Base-by-base conservation (phyloP, 2,888 invertebrate genomes). In the Ichneumoninae sp. region DNA sequence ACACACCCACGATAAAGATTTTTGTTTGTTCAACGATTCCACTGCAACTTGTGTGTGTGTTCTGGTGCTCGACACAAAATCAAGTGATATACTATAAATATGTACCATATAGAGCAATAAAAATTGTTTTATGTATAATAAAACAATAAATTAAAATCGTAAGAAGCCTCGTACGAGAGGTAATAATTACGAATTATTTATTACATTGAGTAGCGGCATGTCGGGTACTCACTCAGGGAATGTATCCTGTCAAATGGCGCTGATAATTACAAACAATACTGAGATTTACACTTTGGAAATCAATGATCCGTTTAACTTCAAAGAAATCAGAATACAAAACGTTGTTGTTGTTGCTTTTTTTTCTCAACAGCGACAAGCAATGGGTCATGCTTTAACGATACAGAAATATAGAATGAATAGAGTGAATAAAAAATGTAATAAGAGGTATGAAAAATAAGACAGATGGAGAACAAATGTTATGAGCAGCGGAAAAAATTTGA, bases 161-260 rank as follows among this genome's bases (percentile, higher is more conserved):
- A 80, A 86, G 44, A 86, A 88, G 86, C 87, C 88, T 89, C 83
- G 87, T 89, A 90, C 88, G 87, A 89, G 86, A 76, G 75, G 72
- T 62, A 84, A 78, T 86, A 90, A 90, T 88, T 90, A 91, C 90
- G 89, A 89, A 90, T 89, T 90, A 90, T 90, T 87, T 90, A 93
- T 92, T 93, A 93, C 92, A 92, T 91, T 92, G 92, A 93, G 91
- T 93, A 92, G 92, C 93, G 92, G 92, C 93, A 92, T 93, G 91
- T 92, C 92, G 92, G 92, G 92, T 93, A 93, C 93, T 93, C 92
- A 93, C 93, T 93, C 92, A 93, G 92, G 92, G 92, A 93, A 93
- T 92, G 91, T 91, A 92, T 93, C 93, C 93, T 93, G 93, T 93
- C 93, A 92, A 93, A 93, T 92, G 93, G 93, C 92, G 93, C 93